Base-by-base conservation (phyloP, 2,888 invertebrate genomes). In the Drosophila quasianomalipes region DNA sequence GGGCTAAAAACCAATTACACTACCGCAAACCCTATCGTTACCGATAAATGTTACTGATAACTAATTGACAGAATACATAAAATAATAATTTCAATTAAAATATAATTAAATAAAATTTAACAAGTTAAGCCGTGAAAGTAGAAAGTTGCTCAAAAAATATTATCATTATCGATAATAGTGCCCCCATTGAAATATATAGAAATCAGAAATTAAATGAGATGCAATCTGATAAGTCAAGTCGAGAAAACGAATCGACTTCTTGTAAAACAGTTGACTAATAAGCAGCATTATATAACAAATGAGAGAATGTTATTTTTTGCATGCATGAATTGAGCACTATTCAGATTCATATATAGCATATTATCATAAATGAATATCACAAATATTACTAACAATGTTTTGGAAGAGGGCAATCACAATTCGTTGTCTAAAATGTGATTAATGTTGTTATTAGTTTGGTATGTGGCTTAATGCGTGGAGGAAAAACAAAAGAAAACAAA, bases 401-500 rank as follows among this genome's bases (percentile, higher is more conserved):
- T n/a, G 9, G 26, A 22, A 16, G 22, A 66, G 66, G 28, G 66
- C 41, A 63, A 52, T 19, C 28, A 22, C 33, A 63, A 66, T 35
- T 63, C 63, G 64, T 19, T 16, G 31, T 26, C n/a, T 28, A 14
- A 30, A 41, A 30, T 37, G 52, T 47, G 65, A 64, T 53, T 67
- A 47, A 67, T 49, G 49, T 30, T 57, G 19, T 51, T 49, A 16
- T 44, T 63, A 33, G 47, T n/a, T 62, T 33, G 39, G 26, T 33
- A 26, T 33, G 41, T 57, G 62, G 55, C 62, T 55, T 39, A 55
- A 41, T 62, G 57, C 41, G 41, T 44, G 9, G 22, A 31, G 14
- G 33, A 30, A 57, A 71, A 67, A 60, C 61, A 54, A 70, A 70
- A 22, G 52, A 58, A 70, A 79, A 31, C 28, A 57, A 30, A 62